A percentile compares a stretch with the other conserved stretches of the same genome.
phyloP scores from a whole-genome alignment of 2,797 vertebrate species.

The Xiphorhynchus erythropygius region DNA sequence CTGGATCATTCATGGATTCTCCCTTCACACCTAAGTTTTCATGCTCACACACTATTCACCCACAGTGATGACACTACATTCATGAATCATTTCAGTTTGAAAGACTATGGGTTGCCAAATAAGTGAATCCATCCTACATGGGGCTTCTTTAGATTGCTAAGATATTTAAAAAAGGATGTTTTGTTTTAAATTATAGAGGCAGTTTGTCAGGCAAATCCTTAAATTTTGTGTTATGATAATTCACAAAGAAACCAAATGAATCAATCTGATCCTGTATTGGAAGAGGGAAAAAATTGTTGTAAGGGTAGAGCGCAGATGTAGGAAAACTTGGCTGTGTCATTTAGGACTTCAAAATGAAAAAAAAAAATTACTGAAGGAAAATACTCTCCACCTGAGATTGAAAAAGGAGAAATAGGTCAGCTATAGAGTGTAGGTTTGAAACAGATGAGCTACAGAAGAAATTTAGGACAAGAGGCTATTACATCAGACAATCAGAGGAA shows the following conservation, averaged over 20 bases:
- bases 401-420: conserved; percentile 39
- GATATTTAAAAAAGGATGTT: background rate
- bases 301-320: background rate
- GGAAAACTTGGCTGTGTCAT: background rate
- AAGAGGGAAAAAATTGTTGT: background rate
- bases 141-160: background rate
- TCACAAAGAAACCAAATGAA: background rate
- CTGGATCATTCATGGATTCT: background rate
- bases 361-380: background rate
- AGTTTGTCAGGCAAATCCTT: background rate
- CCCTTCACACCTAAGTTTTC: background rate
- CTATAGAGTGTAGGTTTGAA: background rate
- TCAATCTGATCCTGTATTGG: background rate
- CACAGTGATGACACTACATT: background rate
- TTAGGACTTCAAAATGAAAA: background rate
- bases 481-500: conserved; percentile 17
- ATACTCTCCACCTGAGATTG: background rate
- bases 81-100: background rate
- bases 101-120: background rate
- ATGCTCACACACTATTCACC: background rate
- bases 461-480: background rate
- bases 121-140: background rate
- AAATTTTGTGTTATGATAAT: background rate
- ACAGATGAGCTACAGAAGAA: background rate
- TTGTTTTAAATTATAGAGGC: background rate